Evolutionary conservation across 2,888 invertebrate species (phyloP).

Genomic region (Strigamia maritima): DNA sequence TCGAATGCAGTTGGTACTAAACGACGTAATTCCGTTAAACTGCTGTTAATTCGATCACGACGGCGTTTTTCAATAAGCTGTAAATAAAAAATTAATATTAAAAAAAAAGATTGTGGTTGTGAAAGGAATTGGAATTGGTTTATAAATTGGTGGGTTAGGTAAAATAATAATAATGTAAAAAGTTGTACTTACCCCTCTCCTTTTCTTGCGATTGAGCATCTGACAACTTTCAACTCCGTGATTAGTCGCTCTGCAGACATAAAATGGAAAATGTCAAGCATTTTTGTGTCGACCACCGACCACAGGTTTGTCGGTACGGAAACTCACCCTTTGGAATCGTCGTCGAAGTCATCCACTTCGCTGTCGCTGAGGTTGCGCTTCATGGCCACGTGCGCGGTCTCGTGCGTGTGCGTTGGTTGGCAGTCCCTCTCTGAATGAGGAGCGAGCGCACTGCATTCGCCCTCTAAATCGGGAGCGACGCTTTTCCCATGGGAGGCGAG

Average conservation of each 20-base stretch:
- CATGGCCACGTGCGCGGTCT: conserved; percentile 52
- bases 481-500: conserved; percentile 2
- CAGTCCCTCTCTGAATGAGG: conserved; percentile 4
- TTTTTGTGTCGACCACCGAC: not conserved
- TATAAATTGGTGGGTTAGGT: too few relatives aligned
- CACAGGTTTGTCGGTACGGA: too few relatives aligned
- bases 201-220: conserved; percentile 64
- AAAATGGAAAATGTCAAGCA: not conserved
- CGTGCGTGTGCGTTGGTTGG: conserved; percentile 1
- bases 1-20: conserved; percentile 94
- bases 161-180: not conserved
- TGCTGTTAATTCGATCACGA: conserved; percentile 92
- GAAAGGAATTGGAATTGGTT: too few relatives aligned
- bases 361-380: conserved; percentile 77
- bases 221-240: conserved; percentile 41
- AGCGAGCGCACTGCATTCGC: not conserved
- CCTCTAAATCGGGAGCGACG: not conserved
- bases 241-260: not conserved
- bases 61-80: conserved; percentile 91
- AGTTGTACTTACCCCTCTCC: conserved; percentile 61
- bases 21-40: conserved; percentile 83
- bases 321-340: conserved; percentile 59
- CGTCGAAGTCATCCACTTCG: conserved; percentile 86
- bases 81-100: conserved; percentile 42
- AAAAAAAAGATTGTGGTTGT: too few relatives aligned